Conservation (phyloP, 35 echinoderm and acorn worm species). For the Apostichopus japonicus region DNA sequence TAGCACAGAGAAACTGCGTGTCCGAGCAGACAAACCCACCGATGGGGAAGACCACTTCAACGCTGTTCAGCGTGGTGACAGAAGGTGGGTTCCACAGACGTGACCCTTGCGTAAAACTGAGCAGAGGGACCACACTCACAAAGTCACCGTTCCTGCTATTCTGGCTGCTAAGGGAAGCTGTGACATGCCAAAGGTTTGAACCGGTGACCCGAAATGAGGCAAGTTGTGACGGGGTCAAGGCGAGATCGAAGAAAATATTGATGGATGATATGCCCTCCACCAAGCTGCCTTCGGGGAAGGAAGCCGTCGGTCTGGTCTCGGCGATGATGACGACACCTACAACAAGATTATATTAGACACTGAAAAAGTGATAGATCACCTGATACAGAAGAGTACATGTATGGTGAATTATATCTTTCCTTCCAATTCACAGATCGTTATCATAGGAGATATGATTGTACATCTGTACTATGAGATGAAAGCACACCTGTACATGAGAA, state of each 20-base stretch:
- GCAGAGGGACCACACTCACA: not conserved
- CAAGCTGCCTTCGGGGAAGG: not conserved
- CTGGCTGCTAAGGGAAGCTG: conserved; percentile 28
- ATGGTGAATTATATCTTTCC: not conserved
- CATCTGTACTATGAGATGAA: too few relatives aligned
- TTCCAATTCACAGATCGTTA: too few relatives aligned
- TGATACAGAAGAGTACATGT: too few relatives aligned
- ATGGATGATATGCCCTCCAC: conserved; percentile 13
- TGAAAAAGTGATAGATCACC: too few relatives aligned
- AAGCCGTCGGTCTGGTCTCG: not conserved
- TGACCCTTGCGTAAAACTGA: conserved; percentile 19
- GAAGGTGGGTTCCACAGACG: conserved; percentile 22
- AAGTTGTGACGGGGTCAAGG: conserved; percentile 26
- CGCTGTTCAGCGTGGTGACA: not conserved
- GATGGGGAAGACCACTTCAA: not conserved
- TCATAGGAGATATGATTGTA: too few relatives aligned
- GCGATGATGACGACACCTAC: conserved; percentile 34
- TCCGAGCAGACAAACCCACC: conserved; percentile 46
- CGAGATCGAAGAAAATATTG: conserved; percentile 23
- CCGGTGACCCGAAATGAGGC: conserved; percentile 34
- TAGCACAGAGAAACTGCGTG: conserved; percentile 65
- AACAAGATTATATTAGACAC: not conserved
- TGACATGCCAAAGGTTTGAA: conserved; percentile 63
- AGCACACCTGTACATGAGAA: too few relatives aligned
- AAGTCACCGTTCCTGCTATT: not conserved